Evolutionary conservation across 2,797 vertebrate species (phyloP).

Genomic region (Myotis findleyi): DNA sequence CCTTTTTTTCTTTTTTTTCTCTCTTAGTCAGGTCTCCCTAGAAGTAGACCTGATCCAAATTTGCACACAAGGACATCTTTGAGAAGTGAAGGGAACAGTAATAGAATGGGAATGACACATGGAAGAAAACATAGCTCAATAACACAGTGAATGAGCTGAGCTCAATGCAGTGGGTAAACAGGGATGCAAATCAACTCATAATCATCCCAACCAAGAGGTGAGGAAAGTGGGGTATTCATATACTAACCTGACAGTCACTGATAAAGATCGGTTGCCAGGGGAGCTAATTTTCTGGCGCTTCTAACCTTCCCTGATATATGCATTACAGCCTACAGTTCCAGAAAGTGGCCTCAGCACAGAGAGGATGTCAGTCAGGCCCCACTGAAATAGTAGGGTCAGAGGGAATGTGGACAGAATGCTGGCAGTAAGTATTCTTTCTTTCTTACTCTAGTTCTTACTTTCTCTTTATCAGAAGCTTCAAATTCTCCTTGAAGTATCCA

Average conservation of each 20-base stretch:
- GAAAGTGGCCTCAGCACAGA: not conserved
- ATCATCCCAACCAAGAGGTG: not conserved
- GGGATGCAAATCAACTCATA: not conserved
- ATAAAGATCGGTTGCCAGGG: not conserved
- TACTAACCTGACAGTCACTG: not conserved
- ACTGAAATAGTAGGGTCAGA: not conserved
- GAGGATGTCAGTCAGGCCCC: too few species aligned
- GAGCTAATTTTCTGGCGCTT: not conserved
- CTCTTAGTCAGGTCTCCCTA: not conserved
- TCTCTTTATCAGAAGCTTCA: not conserved
- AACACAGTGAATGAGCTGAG: not conserved
- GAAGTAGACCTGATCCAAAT: not conserved
- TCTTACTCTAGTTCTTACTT: not conserved
- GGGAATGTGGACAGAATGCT: not conserved
- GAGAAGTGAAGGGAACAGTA: not conserved
- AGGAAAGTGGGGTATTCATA: not conserved
- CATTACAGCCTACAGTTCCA: not conserved
- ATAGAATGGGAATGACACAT: not conserved
- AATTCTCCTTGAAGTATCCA: not conserved
- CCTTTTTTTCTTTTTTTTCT: not conserved
- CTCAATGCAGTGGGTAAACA: not conserved
- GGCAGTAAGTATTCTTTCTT: not conserved
- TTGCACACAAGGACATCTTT: not conserved
- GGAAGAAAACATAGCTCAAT: not conserved
- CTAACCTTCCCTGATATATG: not conserved